Percentiles rank a stretch among this genome's conserved stretches.
Evolutionary conservation across 1,140 invertebrate species (phyloP).

Genomic region (Diachasma alloeum): DNA sequence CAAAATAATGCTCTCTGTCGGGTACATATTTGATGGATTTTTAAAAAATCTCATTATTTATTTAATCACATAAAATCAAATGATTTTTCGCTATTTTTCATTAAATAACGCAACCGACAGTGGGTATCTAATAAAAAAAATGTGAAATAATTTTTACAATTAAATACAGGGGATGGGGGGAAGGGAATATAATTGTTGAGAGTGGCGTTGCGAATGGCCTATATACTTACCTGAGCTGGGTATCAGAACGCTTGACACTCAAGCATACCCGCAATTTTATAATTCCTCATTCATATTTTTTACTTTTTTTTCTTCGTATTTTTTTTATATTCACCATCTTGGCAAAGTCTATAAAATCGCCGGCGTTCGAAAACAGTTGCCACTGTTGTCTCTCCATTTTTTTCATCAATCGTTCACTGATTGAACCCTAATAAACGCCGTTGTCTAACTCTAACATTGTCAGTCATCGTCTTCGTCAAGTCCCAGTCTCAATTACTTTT

Average conservation of each 20-base stretch:
- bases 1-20: background rate
- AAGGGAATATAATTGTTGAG: background rate
- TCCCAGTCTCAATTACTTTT: background rate
- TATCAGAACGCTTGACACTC: slow-evolving; percentile 29
- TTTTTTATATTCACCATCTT: background rate
- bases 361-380: slow-evolving; percentile 2
- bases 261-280: background rate
- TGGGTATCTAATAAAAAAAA: background rate
- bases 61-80: background rate
- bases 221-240: slow-evolving; percentile 56
- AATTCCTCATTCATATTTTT: background rate
- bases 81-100: background rate
- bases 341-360: background rate
- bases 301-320: background rate
- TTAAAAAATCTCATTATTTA: background rate
- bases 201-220: slow-evolving; percentile 42
- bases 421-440: background rate
- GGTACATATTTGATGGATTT: background rate
- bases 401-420: background rate
- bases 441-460: background rate
- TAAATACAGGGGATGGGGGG: background rate
- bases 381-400: background rate
- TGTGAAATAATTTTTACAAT: background rate
- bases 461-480: background rate
- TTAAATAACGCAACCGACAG: background rate